Percentiles rank a stretch among this genome's conserved stretches.
Evolutionary conservation across 1,140 invertebrate species (phyloP).

Genomic region (Heliconius hewitsoni): DNA sequence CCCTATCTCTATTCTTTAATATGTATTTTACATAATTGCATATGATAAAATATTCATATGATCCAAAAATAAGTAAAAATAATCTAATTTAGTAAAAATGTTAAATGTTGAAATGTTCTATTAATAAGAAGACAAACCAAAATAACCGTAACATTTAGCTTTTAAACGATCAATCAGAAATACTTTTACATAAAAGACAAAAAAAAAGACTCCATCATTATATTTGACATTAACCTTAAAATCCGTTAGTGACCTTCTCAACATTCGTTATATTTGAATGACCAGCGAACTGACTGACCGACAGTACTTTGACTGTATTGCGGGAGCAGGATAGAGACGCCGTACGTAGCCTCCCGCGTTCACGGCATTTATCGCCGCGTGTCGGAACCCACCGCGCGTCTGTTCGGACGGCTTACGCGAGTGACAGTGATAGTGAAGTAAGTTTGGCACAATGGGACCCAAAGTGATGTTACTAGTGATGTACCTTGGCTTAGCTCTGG

Average conservation of each 20-base stretch:
- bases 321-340: slow-evolving; percentile 59
- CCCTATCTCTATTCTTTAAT: too few species aligned
- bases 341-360: slow-evolving; percentile 43
- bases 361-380: slow-evolving; percentile 64
- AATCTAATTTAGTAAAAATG: too few species aligned
- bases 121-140: too few species aligned
- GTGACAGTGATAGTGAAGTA: slow-evolving; percentile 47
- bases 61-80: too few species aligned
- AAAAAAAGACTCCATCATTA: neutral
- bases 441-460: slow-evolving; percentile 56
- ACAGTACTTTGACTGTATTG: slow-evolving; percentile 53
- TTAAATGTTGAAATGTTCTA: too few species aligned
- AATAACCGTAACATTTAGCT: too few species aligned
- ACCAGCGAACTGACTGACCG: slow-evolving; percentile 16
- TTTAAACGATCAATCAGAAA: neutral
- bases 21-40: too few species aligned
- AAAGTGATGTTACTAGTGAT: slow-evolving; percentile 68
- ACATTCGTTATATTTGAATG: slow-evolving; percentile 28
- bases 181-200: neutral
- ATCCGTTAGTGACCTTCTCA: slow-evolving; percentile 21
- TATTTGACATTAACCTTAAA: slow-evolving; percentile 25
- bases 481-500: slow-evolving; percentile 46
- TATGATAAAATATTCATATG: too few species aligned
- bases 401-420: slow-evolving; percentile 58
- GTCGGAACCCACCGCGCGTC: slow-evolving; percentile 50